Evolutionary conservation across 2,113 vertebrate genomes (phyloP), one percentile per base, ranked within the genome.

Genomic region (Acanthochromis polyacanthus): DNA sequence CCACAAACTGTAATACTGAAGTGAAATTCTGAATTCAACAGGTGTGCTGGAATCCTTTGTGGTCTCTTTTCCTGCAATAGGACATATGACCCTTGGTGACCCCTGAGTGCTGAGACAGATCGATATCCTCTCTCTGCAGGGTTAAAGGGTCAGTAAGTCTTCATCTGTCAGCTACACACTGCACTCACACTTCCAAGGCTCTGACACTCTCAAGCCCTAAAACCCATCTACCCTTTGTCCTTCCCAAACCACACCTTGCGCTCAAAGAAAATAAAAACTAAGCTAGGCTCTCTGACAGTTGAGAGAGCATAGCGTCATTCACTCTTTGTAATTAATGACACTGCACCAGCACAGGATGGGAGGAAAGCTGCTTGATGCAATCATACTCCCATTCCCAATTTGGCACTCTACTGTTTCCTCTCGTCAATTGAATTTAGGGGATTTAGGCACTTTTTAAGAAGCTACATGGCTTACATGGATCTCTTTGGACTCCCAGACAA

Each of bases 281-380:
- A 28, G 40, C 40, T 15, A 43, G 14, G 12, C 40, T 14, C 40
- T 43, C 40, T 45, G 4, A 51, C 45, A 69, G 45, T 63, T 76
- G 16, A 25, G 30, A n/a, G 62, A 16, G 25, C n/a, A 72, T 15
- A 12, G 32, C 7, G 2, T 56, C 56, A 69, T 83, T 83, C 70
- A 65, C 51, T 68, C 46, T 75, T 71, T 86, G 22, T 30, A 40
- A 62, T 84, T 40, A 86, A 84, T 78, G 76, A 22, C 68, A 68
- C 77, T 40, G 20, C 58, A 56, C 57, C n/a, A 48, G n/a, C 61
- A 63, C 45, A 81, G 51, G 60, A 83, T 56, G 58, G 55, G 22
- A 74, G 36, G 28, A 62, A 83, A 1, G 32, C 22, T 2, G 17
- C 30, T 71, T 53, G 40, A 64, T 67, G 68, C 52, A 75, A 48